phyloP scores from a whole-genome alignment of 2,888 invertebrate genomes.

The Latheticus oryzae region DNA sequence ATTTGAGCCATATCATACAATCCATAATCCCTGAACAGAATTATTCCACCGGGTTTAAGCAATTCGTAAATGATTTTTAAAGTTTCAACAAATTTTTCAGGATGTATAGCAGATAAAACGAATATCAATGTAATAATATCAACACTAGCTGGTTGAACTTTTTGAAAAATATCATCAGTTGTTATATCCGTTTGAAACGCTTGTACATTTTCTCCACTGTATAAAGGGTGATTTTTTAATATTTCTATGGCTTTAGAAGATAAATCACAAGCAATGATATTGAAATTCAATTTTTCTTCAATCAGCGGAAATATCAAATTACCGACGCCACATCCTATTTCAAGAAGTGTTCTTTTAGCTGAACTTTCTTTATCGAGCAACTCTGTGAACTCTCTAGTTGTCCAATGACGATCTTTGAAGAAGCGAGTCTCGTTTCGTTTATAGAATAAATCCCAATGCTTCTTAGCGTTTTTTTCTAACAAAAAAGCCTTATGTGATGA shows the following conservation, averaged over 20 bases:
- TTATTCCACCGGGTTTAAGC: constrained; percentile 79
- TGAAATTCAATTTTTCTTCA: constrained; percentile 79
- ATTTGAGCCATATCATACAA: constrained; percentile 96
- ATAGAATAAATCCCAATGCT: constrained; percentile 97
- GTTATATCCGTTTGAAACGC: constrained; percentile 92
- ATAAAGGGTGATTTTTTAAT: constrained; percentile 78
- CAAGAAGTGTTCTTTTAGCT: constrained; percentile 70
- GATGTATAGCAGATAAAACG: constrained; percentile 94
- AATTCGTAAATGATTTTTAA: constrained; percentile 74
- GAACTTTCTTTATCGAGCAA: constrained; percentile 60
- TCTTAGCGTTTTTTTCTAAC: constrained; percentile 84
- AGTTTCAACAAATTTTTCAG: constrained; percentile 78
- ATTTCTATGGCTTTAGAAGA: constrained; percentile 91
- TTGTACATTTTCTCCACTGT: constrained; percentile 73
- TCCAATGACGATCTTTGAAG: constrained; percentile 97
- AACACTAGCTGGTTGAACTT: constrained; percentile 68
- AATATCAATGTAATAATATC: constrained; percentile 93
- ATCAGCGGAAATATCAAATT: constrained; percentile 94
- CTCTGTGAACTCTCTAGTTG: constrained; percentile 87
- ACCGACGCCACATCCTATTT: constrained; percentile 97
- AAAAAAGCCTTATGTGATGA: constrained; percentile 80
- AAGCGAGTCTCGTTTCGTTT: constrained; percentile 94
- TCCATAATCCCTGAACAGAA: constrained; percentile 94
- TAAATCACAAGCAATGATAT: constrained; percentile 91
- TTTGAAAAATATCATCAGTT: constrained; percentile 72